Percentiles rank a stretch among this genome's conserved stretches.
phyloP scores from a whole-genome alignment of 1,140 invertebrate species.

The Ericerus pela region DNA sequence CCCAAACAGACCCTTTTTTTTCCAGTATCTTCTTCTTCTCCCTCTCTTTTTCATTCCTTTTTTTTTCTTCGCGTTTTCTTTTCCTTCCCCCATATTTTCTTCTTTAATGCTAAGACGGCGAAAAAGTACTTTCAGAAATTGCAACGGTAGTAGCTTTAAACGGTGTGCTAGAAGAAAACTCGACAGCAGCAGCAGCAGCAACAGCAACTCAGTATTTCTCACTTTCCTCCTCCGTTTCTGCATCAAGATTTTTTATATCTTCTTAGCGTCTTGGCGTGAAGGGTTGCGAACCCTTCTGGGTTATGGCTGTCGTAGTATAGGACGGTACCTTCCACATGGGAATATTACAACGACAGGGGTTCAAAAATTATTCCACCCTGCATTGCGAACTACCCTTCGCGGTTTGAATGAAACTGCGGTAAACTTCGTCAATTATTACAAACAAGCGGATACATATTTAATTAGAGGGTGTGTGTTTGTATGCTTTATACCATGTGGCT shows the following conservation, averaged over 20 bases:
- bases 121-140: slow-evolving; percentile 9
- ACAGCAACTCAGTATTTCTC: background rate
- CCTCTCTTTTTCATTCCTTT: too few relatives aligned
- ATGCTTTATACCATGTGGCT: too few relatives aligned
- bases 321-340: slow-evolving; percentile 9
- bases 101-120: slow-evolving; percentile 5
- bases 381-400: background rate
- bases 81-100: background rate
- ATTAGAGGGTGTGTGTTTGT: too few relatives aligned
- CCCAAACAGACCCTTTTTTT: too few relatives aligned
- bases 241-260: too few relatives aligned
- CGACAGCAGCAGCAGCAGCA: background rate
- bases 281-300: slow-evolving; percentile 1
- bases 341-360: background rate
- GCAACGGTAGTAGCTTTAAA: background rate
- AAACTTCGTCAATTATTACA: too few relatives aligned
- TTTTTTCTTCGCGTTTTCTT: too few relatives aligned
- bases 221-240: background rate
- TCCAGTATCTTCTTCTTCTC: too few relatives aligned
- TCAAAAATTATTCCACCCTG: background rate
- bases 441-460: too few relatives aligned
- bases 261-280: slow-evolving; percentile 4
- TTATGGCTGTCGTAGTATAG: too few relatives aligned
- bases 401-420: too few relatives aligned
- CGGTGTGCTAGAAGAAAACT: too few relatives aligned